A percentile compares a stretch with the other conserved stretches of the same genome.
Evolutionary conservation across 2,797 vertebrate genomes (phyloP).

Genomic region (Valencia hispanica): DNA sequence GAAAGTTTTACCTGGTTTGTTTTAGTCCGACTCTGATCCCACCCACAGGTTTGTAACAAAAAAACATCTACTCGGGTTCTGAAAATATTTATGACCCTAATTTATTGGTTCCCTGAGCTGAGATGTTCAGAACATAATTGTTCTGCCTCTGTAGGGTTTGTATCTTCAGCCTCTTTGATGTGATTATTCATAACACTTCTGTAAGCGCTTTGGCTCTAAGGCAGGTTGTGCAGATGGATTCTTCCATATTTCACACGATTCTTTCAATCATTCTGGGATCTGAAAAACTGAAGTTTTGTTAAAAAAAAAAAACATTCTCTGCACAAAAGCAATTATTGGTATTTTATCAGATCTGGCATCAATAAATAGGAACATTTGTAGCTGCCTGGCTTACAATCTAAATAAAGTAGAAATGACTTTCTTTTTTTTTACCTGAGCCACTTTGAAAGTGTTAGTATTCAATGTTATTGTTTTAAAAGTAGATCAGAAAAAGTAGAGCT

Average conservation of each 20-base stretch:
- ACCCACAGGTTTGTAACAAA: slow-evolving; percentile 22
- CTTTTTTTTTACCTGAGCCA: too few relatives aligned
- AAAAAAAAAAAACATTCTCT: too few relatives aligned
- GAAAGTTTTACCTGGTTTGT: slow-evolving; percentile 49
- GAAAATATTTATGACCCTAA: slow-evolving; percentile 45
- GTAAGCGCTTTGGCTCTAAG: slow-evolving; percentile 49
- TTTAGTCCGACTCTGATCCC: neutral
- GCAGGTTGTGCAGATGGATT: slow-evolving; percentile 52
- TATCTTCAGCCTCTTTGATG: slow-evolving; percentile 60
- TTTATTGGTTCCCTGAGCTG: slow-evolving; percentile 38
- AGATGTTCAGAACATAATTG: slow-evolving; percentile 59
- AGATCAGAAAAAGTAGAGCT: too few relatives aligned
- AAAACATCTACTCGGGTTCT: neutral
- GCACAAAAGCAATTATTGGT: neutral
- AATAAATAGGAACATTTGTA: neutral
- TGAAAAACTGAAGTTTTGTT: neutral
- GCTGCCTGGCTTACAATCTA: neutral
- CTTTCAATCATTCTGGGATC: slow-evolving; percentile 29
- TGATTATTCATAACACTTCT: slow-evolving; percentile 63
- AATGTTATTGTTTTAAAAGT: too few relatives aligned
- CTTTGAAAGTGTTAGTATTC: too few relatives aligned
- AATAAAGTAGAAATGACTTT: neutral
- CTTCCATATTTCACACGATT: slow-evolving; percentile 24
- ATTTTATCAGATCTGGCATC: neutral
- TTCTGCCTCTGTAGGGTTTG: slow-evolving; percentile 50